Conservation (phyloP, 2,888 invertebrate species). For the Amaurobius ferox region DNA sequence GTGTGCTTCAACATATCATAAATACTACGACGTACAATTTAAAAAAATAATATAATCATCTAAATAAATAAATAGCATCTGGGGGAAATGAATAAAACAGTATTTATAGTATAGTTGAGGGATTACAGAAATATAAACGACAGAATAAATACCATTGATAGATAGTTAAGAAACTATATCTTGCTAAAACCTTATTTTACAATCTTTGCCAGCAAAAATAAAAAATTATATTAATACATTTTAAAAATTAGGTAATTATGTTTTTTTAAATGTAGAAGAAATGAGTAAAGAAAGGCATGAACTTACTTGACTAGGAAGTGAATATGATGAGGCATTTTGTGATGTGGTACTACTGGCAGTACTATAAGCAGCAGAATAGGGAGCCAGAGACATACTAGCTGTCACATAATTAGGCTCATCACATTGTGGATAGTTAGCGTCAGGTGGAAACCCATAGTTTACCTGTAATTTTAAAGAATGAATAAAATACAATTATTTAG, state of each 20-base stretch:
- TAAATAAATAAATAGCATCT: too few relatives aligned
- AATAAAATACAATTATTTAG: not conserved
- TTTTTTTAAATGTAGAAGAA: not conserved
- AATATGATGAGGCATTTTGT: conserved; percentile 56
- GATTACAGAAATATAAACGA: too few relatives aligned
- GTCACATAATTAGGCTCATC: conserved; percentile 49
- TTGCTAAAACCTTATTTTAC: too few relatives aligned
- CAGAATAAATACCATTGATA: too few relatives aligned
- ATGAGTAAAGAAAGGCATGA: not conserved
- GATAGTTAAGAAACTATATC: too few relatives aligned
- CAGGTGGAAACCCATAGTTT: conserved; percentile 61
- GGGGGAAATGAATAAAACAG: too few relatives aligned
- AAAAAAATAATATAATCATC: not conserved
- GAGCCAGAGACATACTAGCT: conserved; percentile 58
- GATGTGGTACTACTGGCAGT: conserved; percentile 50
- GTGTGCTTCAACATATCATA: too few relatives aligned
- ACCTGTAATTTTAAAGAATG: conserved; percentile 35
- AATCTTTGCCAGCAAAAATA: too few relatives aligned
- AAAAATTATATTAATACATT: too few relatives aligned
- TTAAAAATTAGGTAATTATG: too few relatives aligned
- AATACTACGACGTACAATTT: too few relatives aligned
- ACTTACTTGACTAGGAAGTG: conserved; percentile 57
- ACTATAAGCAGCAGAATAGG: conserved; percentile 32
- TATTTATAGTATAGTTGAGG: too few relatives aligned
- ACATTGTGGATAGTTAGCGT: conserved; percentile 31